Evolutionary conservation across 1,140 invertebrate species (phyloP), one percentile per base, ranked within the genome.

Genomic region (Teleopsis dalmanni): DNA sequence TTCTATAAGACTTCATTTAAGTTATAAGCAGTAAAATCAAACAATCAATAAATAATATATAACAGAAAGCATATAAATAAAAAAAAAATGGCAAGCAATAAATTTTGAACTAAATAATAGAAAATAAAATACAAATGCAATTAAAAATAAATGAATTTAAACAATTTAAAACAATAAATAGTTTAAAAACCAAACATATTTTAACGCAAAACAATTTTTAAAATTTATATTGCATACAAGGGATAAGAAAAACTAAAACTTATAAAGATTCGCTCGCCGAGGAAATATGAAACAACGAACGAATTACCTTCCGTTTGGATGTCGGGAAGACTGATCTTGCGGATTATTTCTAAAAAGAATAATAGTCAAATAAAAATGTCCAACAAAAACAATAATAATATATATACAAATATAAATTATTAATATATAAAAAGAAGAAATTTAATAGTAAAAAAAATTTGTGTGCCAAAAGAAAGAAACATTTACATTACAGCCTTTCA

Each of bases 341-440:
- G 65, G 57, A 69, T 69, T 58, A 69, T 62, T 53, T 66, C 65
- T 69, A 69, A 68, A 68, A 64, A 65, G 49, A 61, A 66, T 57
- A 56, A 60, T 58, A 48, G 60, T 62, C 58, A 60, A 67, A 61
- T 49, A 41, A 31, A 51, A 46, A 37, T 38, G 14, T 36, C 40
- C 31, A 21, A 48, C 18, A 40, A 40, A 27, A 48, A 40, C 27
- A 29, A 51, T 19, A 51, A 21, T 10, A 41, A 41, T 41, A 3
- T 26, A 25, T 43, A 2, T 16, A 43, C 14, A 43, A 26, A 31
- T n/a, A 42, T 29, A 25, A 26, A 13, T 9, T 21, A 42, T 41
- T 23, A 42, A 26, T 4, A 14, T 22, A 42, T 22, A 3, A 21
- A 41, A 41, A 22, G 11, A 42, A 38, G n/a, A 40, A 23, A 40